Evolutionary conservation across 2,113 vertebrate species (phyloP).

Genomic region (Marcusenius ussheri): DNA sequence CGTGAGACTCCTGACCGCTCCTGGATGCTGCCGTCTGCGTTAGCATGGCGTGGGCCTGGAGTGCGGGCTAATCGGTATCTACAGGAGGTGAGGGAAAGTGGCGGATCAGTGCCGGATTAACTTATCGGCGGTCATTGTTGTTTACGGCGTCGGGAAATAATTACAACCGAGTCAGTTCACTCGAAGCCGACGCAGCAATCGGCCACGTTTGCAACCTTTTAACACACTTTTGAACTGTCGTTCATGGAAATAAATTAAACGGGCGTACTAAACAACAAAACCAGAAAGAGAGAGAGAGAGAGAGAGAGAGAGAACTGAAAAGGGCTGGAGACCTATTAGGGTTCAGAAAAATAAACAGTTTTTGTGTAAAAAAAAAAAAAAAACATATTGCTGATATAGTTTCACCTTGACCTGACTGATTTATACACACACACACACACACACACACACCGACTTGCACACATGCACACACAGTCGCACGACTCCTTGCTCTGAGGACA

Average conservation of each 20-base stretch:
- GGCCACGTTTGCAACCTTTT: slow-evolving; percentile 47
- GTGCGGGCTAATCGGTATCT: slow-evolving; percentile 66
- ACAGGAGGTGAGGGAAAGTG: slow-evolving; percentile 59
- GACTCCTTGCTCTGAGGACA: slow-evolving; percentile 43
- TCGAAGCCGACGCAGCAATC: slow-evolving; percentile 67
- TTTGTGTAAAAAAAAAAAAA: slow-evolving; percentile 37
- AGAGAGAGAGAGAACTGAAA: slow-evolving; percentile 2
- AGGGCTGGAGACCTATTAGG: slow-evolving; percentile 5
- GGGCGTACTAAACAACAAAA: slow-evolving; percentile 6
- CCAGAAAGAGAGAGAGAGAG: too few relatives aligned
- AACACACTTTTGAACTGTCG: slow-evolving; percentile 2
- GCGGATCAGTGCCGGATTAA: slow-evolving; percentile 67
- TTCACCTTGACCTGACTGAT: slow-evolving; percentile 73
- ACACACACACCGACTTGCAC: not conserved
- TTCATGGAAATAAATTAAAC: slow-evolving; percentile 21
- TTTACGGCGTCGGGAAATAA: slow-evolving; percentile 67
- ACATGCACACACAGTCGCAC: not conserved
- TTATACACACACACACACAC: not conserved
- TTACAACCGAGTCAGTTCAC: slow-evolving; percentile 61
- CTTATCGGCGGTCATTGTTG: slow-evolving; percentile 61
- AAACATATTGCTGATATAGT: slow-evolving; percentile 50
- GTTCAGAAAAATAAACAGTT: not conserved
- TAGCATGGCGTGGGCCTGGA: slow-evolving; percentile 59
- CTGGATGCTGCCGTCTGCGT: slow-evolving; percentile 40
- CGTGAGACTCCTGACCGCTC: not conserved